These are phyloP conservation scores for Petrophora chlorosata DNA, from an alignment of 2,888 invertebrate species.

Conservation along the genomic window DNA sequence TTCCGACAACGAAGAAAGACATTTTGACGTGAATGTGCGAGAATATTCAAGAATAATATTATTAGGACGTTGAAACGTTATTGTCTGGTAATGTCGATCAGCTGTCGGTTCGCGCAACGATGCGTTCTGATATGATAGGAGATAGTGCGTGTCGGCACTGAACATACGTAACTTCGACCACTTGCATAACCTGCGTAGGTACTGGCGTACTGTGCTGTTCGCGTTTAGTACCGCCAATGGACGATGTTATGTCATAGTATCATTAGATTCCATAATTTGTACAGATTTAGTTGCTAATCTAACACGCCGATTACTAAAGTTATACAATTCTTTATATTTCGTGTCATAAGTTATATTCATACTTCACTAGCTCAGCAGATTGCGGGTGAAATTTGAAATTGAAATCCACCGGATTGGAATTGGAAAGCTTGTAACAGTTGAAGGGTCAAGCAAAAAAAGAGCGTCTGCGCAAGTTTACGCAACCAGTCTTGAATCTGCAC, in stretches of 20 bases:
- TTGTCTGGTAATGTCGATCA: conserved; percentile 55
- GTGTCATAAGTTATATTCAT: conserved; percentile 5
- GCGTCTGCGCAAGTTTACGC: conserved; percentile 41
- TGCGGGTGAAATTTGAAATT: conserved; percentile 7
- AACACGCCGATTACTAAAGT: conserved; percentile 6
- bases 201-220: no score
- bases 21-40: not conserved
- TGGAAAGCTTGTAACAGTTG: conserved; percentile 17
- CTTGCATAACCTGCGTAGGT: conserved; percentile 64
- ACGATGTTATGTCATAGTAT: conserved; percentile 55
- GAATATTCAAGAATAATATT: conserved; percentile 1
- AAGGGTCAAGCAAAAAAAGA: conserved; percentile 21
- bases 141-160: conserved; percentile 71
- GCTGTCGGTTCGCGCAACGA: conserved; percentile 67
- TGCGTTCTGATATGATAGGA: conserved; percentile 70
- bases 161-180: conserved; percentile 55
- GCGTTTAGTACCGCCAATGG: conserved; percentile 49
- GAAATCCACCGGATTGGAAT: conserved; percentile 11
- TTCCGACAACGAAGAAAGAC: not conserved
- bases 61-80: conserved; percentile 16
- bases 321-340: conserved; percentile 12
- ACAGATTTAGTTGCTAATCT: conserved; percentile 20
- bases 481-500: conserved; percentile 53
- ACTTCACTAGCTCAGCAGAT: not conserved
- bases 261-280: conserved; percentile 48